phyloP scores from a whole-genome alignment of 2,113 vertebrate genomes.

The Dasypus novemcinctus region DNA sequence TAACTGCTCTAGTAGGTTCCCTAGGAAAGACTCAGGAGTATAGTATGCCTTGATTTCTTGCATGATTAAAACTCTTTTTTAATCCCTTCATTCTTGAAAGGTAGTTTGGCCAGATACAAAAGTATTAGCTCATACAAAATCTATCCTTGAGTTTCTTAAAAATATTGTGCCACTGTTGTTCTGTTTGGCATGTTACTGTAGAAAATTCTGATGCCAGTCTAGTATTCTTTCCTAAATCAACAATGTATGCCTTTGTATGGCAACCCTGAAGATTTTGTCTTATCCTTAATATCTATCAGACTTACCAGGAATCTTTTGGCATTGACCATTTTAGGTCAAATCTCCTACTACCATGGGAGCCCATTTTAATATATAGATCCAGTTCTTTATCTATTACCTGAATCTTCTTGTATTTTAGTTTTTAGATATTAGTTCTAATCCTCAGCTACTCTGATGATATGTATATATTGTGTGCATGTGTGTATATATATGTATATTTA shows the following conservation, averaged over 20 bases:
- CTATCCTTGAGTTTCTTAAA: background rate
- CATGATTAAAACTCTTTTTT: no score
- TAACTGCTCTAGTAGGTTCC: no score
- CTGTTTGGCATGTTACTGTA: background rate
- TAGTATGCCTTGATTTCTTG: background rate
- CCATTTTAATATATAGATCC: background rate
- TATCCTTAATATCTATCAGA: background rate
- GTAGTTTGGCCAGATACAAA: background rate
- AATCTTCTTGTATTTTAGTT: background rate
- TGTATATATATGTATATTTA: no score
- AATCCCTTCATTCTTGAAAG: background rate
- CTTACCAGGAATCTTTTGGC: background rate
- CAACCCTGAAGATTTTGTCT: background rate
- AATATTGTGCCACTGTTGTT: background rate
- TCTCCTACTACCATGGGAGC: background rate
- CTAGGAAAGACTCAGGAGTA: background rate
- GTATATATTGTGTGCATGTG: no score
- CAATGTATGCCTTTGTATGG: background rate
- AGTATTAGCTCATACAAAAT: background rate
- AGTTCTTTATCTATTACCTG: background rate
- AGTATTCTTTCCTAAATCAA: background rate
- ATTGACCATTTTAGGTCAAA: background rate
- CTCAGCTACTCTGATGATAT: background rate
- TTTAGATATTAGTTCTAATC: background rate
- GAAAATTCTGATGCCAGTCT: background rate